These are phyloP conservation scores for Drosophila takahashii DNA, from an alignment of 1,140 invertebrate species.

Conservation along the genomic window DNA sequence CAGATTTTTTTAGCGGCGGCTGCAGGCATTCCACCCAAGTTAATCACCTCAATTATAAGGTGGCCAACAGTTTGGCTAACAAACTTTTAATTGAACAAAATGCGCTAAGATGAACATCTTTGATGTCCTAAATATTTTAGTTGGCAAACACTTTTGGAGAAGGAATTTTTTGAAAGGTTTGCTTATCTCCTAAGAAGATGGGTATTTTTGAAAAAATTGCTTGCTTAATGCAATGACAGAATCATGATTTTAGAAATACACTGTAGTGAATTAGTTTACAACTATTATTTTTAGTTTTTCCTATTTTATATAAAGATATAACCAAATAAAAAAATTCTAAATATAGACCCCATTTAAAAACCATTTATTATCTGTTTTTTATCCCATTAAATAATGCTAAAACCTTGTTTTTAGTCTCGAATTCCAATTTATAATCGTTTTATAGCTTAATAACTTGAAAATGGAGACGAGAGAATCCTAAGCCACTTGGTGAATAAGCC, in stretches of 20 bases:
- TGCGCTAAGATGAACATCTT: conserved; percentile 2
- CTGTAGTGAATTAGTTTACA: too few relatives aligned
- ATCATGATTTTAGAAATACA: too few relatives aligned
- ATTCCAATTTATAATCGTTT: conserved; percentile 27
- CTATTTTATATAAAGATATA: too few relatives aligned
- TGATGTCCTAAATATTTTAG: conserved; percentile 6
- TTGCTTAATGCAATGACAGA: too few relatives aligned
- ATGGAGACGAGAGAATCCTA: conserved; percentile 3
- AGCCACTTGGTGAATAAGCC: conserved; percentile 20
- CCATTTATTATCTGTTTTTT: too few relatives aligned
- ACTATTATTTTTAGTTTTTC: too few relatives aligned
- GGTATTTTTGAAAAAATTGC: background rate
- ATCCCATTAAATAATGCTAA: too few relatives aligned
- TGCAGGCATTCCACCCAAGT: conserved; percentile 18
- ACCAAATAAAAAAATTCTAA: background rate
- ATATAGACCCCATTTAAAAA: background rate
- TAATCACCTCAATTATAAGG: conserved; percentile 37
- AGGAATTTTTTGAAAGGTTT: background rate
- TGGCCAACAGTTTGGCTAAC: background rate
- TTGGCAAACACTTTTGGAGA: background rate
- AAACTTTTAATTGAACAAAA: conserved; percentile 12
- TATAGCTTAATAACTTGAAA: conserved; percentile 17
- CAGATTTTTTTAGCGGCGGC: background rate
- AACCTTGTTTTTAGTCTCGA: background rate
- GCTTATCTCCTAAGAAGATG: background rate